A percentile compares a stretch with the other conserved stretches of the same genome.
Evolutionary conservation across 2,888 invertebrate species (phyloP).

Genomic region (Hydriomena furcata): DNA sequence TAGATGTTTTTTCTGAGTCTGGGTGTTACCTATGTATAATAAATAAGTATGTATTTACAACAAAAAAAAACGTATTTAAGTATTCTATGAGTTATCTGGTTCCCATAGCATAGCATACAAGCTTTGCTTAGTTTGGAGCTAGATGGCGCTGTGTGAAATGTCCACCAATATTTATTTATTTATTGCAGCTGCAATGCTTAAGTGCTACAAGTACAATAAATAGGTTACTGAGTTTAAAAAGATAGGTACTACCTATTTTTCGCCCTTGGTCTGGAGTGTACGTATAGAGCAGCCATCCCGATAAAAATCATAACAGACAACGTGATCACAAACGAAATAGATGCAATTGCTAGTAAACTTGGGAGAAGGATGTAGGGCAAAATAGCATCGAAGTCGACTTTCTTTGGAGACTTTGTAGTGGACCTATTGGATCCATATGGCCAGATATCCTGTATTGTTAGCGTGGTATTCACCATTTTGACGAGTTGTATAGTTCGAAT

Average conservation of each 20-base stretch:
- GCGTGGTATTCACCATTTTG: slow-evolving; percentile 51
- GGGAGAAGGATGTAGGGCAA: slow-evolving; percentile 73
- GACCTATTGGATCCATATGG: slow-evolving; percentile 52
- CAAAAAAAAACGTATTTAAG: too few species aligned
- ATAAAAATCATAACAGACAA: slow-evolving; percentile 68
- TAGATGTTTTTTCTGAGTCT: too few species aligned
- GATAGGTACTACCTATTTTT: slow-evolving; percentile 77
- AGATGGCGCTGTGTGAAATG: too few species aligned
- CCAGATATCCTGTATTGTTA: slow-evolving; percentile 64
- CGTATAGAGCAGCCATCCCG: slow-evolving; percentile 71
- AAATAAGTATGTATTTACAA: too few species aligned
- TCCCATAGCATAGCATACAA: too few species aligned
- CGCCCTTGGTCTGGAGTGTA: slow-evolving; percentile 69
- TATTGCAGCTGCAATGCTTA: too few species aligned
- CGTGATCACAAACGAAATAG: slow-evolving; percentile 63
- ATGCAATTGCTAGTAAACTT: slow-evolving; percentile 59
- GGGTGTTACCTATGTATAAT: too few species aligned
- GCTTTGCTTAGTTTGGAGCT: too few species aligned
- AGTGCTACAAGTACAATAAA: too few species aligned
- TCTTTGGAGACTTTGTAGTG: slow-evolving; percentile 56
- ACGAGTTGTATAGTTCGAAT: neutral
- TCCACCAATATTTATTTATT: too few species aligned
- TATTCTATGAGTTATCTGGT: too few species aligned
- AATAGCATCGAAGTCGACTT: slow-evolving; percentile 63
- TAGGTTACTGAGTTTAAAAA: too few species aligned